phyloP scores from a whole-genome alignment of 2,888 invertebrate genomes.

The Brenthis ino region DNA sequence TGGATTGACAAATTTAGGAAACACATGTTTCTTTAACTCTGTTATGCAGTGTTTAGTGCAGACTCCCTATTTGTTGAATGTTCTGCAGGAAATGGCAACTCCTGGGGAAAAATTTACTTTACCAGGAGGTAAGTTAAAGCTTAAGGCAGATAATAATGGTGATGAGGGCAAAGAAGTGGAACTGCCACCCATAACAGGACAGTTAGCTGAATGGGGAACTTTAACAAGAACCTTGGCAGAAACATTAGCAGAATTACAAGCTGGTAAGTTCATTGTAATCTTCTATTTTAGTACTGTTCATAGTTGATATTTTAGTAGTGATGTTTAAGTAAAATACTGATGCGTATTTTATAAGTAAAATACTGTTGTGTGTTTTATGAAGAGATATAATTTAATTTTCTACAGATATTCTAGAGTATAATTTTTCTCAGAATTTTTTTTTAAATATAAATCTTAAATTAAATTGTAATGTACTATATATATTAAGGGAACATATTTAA shows the following conservation, averaged over 20 bases:
- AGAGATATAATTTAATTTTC: too few relatives aligned
- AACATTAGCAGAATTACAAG: constrained; percentile 86
- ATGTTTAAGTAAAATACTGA: too few relatives aligned
- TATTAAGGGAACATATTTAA: too few relatives aligned
- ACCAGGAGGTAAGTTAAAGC: constrained; percentile 86
- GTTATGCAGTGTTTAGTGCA: constrained; percentile 96
- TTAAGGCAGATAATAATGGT: constrained; percentile 63
- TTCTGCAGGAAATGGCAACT: constrained; percentile 86
- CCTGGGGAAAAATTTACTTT: constrained; percentile 87
- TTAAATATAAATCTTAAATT: too few relatives aligned
- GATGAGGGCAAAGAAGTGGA: constrained; percentile 79
- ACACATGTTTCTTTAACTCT: constrained; percentile 98
- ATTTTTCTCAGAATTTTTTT: too few relatives aligned
- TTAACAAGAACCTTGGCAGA: constrained; percentile 86
- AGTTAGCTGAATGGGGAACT: constrained; percentile 86
- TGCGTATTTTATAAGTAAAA: too few relatives aligned
- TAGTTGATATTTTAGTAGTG: too few relatives aligned
- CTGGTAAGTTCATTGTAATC: constrained; percentile 52
- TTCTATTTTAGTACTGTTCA: not conserved
- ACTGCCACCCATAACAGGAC: constrained; percentile 84
- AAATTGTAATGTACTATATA: too few relatives aligned
- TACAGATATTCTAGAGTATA: too few relatives aligned
- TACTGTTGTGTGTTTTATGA: too few relatives aligned
- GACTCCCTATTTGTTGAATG: constrained; percentile 89
- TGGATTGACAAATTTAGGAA: constrained; percentile 95